phyloP scores from a whole-genome alignment of 2,888 invertebrate species.

The Danaus chrysippus region DNA sequence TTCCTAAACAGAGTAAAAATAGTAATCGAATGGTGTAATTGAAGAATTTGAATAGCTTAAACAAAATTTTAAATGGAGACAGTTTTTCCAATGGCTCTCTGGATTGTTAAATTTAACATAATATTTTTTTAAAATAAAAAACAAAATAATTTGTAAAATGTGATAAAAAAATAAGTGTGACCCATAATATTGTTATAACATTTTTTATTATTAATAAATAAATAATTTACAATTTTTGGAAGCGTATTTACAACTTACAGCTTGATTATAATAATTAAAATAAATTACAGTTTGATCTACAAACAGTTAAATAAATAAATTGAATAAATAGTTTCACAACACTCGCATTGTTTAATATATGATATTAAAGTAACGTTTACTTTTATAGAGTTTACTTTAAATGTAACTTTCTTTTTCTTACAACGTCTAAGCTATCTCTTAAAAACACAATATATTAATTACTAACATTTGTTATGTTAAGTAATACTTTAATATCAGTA shows the following conservation, averaged over 20 bases:
- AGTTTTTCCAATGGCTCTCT: no score
- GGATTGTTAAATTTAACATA: no score
- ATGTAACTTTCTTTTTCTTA: no score
- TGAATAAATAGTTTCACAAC: constrained; percentile 11
- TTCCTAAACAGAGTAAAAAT: no score
- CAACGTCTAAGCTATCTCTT: no score
- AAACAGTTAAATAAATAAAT: constrained; percentile 4
- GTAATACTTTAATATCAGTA: no score
- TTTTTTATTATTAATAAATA: constrained; percentile 66
- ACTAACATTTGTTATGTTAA: no score
- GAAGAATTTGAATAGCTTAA: no score
- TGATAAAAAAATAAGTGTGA: constrained; percentile 22
- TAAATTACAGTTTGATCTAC: constrained; percentile 29
- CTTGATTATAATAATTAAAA: constrained; percentile 47
- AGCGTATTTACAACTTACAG: constrained; percentile 73
- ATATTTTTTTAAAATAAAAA: no score
- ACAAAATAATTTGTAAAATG: neutral
- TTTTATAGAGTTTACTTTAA: neutral
- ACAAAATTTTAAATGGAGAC: no score
- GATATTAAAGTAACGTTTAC: neutral
- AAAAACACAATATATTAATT: no score
- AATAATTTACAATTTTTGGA: constrained; percentile 69
- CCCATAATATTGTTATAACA: constrained; percentile 29
- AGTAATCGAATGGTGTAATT: no score
- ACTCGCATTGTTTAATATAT: neutral